Evolutionary conservation across 92 coral and sea anemone genomes (phyloP).

Genomic region (Meandrina meandrites): DNA sequence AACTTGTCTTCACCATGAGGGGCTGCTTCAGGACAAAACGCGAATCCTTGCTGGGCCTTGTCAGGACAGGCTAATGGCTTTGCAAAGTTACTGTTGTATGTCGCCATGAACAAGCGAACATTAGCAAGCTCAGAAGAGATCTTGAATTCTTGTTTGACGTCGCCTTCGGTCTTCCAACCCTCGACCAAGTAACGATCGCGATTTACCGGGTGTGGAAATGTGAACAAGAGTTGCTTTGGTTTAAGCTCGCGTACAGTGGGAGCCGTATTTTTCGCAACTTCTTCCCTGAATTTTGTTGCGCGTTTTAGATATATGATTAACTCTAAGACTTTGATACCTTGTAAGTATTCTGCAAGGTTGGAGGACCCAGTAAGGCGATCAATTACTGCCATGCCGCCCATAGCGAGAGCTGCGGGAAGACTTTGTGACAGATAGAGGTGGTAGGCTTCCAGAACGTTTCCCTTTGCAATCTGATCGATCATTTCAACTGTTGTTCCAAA

Average conservation of each 20-base stretch:
- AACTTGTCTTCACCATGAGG: conserved; percentile 47
- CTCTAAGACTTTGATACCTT: background rate
- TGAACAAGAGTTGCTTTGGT: conserved; percentile 20
- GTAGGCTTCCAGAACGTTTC: conserved; percentile 24
- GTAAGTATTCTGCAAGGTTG: background rate
- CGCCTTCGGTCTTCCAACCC: conserved; percentile 27
- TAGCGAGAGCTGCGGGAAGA: conserved; percentile 27
- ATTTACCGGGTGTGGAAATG: conserved; percentile 5
- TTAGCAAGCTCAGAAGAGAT: conserved; percentile 26
- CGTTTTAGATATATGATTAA: background rate
- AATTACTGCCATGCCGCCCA: conserved; percentile 39
- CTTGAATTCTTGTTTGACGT: background rate
- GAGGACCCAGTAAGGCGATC: conserved; percentile 28
- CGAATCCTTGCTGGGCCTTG: conserved; percentile 41
- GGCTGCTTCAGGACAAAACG: conserved; percentile 51
- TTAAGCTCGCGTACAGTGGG: conserved; percentile 18
- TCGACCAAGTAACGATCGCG: conserved; percentile 41
- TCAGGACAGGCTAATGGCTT: conserved; percentile 47
- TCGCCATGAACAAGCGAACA: conserved; percentile 53
- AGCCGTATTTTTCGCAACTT: conserved; percentile 6
- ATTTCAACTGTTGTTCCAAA: conserved; percentile 51
- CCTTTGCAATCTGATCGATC: conserved; percentile 44
- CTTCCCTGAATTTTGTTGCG: conserved; percentile 5
- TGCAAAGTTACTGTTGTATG: conserved; percentile 36
- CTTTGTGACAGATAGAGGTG: conserved; percentile 20